Evolutionary conservation across 2,888 invertebrate genomes (phyloP).

Genomic region (Phanerotoma sp.): DNA sequence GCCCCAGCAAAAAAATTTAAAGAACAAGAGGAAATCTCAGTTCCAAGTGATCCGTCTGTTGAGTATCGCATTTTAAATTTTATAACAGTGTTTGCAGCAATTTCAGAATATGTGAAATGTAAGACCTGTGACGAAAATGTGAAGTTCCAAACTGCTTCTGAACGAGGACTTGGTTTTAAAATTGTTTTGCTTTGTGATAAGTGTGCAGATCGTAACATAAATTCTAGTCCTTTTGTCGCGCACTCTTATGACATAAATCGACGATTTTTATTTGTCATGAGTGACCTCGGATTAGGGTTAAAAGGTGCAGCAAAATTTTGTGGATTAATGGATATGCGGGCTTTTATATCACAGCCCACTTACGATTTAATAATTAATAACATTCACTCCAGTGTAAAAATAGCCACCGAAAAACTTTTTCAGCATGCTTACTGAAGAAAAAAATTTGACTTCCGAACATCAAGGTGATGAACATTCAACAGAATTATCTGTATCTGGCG

Average conservation of each 20-base stretch:
- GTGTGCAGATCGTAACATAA: constrained; percentile 29
- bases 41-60: background rate
- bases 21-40: background rate
- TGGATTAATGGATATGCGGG: constrained; percentile 35
- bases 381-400: constrained; percentile 27
- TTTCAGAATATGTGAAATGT: background rate
- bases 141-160: constrained; percentile 24
- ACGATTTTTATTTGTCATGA: constrained; percentile 39
- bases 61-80: constrained; percentile 1
- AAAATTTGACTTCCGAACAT: constrained; percentile 27
- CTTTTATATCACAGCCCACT: constrained; percentile 26
- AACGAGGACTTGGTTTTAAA: constrained; percentile 40
- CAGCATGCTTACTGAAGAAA: constrained; percentile 31
- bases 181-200: constrained; percentile 37
- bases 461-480: constrained; percentile 28
- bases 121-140: background rate
- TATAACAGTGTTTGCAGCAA: background rate
- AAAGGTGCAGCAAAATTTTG: constrained; percentile 37
- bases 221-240: constrained; percentile 31
- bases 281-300: constrained; percentile 37
- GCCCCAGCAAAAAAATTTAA: background rate
- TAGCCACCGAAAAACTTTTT: constrained; percentile 30
- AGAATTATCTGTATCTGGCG: constrained; percentile 27
- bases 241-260: constrained; percentile 38
- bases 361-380: constrained; percentile 32